Evolutionary conservation across 1,140 invertebrate species (phyloP).

Genomic region (Linepithema humile): DNA sequence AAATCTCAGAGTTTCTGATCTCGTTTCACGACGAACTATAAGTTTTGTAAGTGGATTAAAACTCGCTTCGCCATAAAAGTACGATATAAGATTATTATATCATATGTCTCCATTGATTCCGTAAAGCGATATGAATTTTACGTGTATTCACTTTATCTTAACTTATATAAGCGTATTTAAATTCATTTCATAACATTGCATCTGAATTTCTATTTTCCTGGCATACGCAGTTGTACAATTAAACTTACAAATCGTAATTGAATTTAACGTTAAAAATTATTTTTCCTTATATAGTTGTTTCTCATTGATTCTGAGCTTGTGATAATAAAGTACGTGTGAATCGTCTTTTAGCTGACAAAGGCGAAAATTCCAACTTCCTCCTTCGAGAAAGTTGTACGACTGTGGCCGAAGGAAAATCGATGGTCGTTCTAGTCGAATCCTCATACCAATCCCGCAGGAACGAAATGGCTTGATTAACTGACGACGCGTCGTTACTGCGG

Average conservation of each 20-base stretch:
- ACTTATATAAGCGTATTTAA: neutral
- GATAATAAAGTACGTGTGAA: neutral
- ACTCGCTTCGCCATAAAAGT: conserved; percentile 5
- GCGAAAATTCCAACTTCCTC: neutral
- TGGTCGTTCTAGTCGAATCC: conserved; percentile 75
- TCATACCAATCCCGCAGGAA: conserved; percentile 77
- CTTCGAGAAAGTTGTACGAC: conserved; percentile 26
- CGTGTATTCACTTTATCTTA: neutral
- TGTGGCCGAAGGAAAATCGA: conserved; percentile 76
- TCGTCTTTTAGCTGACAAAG: neutral
- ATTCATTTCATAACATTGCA: neutral
- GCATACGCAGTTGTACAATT: neutral
- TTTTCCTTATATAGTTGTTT: neutral
- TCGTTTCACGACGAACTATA: conserved; percentile 30
- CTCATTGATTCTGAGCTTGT: neutral
- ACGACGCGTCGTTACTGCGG: conserved; percentile 82
- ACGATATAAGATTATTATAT: conserved; percentile 34
- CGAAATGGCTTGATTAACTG: conserved; percentile 84
- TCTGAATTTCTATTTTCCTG: neutral
- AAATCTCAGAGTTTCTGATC: conserved; percentile 41
- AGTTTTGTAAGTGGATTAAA: conserved; percentile 40
- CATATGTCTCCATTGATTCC: conserved; percentile 28
- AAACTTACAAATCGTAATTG: neutral
- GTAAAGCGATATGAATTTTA: neutral
- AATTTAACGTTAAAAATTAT: neutral